These are phyloP conservation scores for Misgurnus mizolepis DNA, from an alignment of 2,113 vertebrate genomes.

Conservation along the genomic window DNA sequence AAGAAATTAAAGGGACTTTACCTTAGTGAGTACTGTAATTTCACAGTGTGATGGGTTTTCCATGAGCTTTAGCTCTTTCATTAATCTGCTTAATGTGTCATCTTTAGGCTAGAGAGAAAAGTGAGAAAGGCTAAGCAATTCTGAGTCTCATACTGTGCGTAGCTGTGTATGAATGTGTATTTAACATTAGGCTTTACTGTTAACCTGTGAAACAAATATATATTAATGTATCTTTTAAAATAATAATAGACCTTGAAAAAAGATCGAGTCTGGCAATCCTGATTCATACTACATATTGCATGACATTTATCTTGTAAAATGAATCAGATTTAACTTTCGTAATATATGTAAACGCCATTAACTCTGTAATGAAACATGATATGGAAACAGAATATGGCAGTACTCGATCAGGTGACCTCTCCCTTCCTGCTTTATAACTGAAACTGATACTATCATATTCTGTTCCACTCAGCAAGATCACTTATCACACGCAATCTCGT, in stretches of 20 bases:
- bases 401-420: constrained; percentile 51
- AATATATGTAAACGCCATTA: constrained; percentile 21
- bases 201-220: neutral
- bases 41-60: constrained; percentile 63
- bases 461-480: constrained; percentile 69
- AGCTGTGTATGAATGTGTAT: neutral
- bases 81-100: constrained; percentile 64
- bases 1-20: constrained; percentile 62
- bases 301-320: neutral
- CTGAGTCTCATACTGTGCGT: neutral
- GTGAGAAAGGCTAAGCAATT: constrained; percentile 30
- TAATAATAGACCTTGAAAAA: neutral
- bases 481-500: constrained; percentile 72
- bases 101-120: constrained; percentile 45
- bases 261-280: neutral
- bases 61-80: constrained; percentile 58
- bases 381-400: constrained; percentile 2
- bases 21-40: constrained; percentile 63
- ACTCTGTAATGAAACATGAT: constrained; percentile 17
- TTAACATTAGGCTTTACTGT: neutral
- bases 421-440: constrained; percentile 62
- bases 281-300: neutral
- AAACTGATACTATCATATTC: constrained; percentile 69
- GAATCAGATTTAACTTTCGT: neutral
- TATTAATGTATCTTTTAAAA: neutral